phyloP scores from a whole-genome alignment of 2,113 vertebrate species.

The Dissostichus mawsoni region DNA sequence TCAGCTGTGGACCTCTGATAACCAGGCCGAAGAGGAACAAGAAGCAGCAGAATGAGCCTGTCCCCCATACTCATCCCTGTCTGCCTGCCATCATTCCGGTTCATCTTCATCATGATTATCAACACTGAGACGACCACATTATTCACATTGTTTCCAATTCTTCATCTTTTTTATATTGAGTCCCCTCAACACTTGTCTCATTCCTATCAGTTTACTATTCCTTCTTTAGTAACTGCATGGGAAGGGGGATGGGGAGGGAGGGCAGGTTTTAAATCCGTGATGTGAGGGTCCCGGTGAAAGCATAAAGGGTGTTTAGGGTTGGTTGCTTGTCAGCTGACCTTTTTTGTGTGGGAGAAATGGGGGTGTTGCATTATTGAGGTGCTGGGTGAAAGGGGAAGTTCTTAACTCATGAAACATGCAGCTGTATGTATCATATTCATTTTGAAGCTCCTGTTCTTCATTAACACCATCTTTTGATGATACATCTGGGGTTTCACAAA shows the following conservation, averaged over 20 bases:
- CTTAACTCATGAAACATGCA: constrained; percentile 42
- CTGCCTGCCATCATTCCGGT: constrained; percentile 66
- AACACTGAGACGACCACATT: constrained; percentile 70
- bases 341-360: constrained; percentile 33
- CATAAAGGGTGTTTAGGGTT: constrained; percentile 45
- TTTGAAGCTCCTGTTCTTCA: constrained; percentile 42
- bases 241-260: constrained; percentile 23
- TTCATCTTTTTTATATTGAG: constrained; percentile 65
- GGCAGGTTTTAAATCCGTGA: constrained; percentile 39
- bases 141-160: constrained; percentile 62
- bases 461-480: constrained; percentile 46
- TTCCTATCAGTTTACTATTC: constrained; percentile 58
- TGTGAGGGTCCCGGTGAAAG: constrained; percentile 39
- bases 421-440: constrained; percentile 39
- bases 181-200: constrained; percentile 66
- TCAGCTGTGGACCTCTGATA: constrained; percentile 86
- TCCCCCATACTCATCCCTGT: constrained; percentile 47
- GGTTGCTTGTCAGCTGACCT: constrained; percentile 44
- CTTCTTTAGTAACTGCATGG: constrained; percentile 61
- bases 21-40: constrained; percentile 77
- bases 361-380: constrained; percentile 48
- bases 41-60: constrained; percentile 68
- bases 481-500: constrained; percentile 48
- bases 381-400: constrained; percentile 48
- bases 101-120: constrained; percentile 63